Evolutionary conservation across 2,888 invertebrate genomes (phyloP).

Genomic region (Sabellastarte sp.): DNA sequence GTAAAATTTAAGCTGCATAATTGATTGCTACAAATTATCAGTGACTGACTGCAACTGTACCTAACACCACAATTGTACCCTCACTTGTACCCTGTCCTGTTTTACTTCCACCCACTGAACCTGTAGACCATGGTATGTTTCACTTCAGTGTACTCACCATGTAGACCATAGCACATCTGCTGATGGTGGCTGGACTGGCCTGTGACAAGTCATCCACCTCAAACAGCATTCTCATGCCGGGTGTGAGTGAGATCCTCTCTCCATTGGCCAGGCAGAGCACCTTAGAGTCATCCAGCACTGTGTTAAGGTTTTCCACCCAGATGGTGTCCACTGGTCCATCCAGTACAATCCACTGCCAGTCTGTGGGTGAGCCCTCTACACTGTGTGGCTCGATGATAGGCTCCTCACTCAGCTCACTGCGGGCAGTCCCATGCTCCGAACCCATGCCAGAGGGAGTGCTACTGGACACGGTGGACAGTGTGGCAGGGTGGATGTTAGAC

Average conservation of each 20-base stretch:
- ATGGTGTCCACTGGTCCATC: conserved; percentile 59
- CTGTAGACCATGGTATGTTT: too few relatives aligned
- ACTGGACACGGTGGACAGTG: too few relatives aligned
- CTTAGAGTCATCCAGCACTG: conserved; percentile 58
- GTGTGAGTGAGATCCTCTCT: conserved; percentile 52
- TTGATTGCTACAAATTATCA: too few relatives aligned
- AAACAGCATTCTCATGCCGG: conserved; percentile 56
- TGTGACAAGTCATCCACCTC: conserved; percentile 58
- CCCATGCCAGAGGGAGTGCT: too few relatives aligned
- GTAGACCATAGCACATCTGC: conserved; percentile 59
- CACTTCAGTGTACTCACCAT: conserved; percentile 56
- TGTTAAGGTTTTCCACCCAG: conserved; percentile 60
- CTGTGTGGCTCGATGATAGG: not conserved
- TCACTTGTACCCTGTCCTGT: too few relatives aligned
- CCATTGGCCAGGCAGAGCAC: conserved; percentile 58
- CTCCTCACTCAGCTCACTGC: not conserved
- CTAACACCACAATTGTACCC: too few relatives aligned
- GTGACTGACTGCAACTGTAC: too few relatives aligned
- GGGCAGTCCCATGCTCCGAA: not conserved
- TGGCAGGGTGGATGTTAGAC: too few relatives aligned
- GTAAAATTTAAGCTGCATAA: too few relatives aligned
- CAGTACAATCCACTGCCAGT: conserved; percentile 57
- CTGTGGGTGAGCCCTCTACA: conserved; percentile 5
- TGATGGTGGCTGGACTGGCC: conserved; percentile 59
- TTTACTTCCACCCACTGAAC: too few relatives aligned